Conservation (phyloP, 2,888 invertebrate genomes). For the Lypha dubia region DNA sequence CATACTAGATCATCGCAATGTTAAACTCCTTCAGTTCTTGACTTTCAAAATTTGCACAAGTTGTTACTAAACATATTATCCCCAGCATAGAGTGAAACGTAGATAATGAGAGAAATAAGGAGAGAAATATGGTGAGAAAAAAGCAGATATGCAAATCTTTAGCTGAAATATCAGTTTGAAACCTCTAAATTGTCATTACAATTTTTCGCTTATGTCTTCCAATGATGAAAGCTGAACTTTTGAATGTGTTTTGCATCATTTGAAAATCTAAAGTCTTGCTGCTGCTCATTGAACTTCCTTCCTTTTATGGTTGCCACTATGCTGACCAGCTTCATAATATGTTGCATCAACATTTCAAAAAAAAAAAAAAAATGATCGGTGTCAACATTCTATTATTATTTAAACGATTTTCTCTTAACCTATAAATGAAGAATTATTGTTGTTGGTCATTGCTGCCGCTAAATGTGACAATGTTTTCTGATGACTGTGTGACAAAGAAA, state of each 20-base stretch:
- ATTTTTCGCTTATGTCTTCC: not conserved
- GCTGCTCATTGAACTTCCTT: not conserved
- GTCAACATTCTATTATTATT: slow-evolving; percentile 31
- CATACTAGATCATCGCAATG: too few species aligned
- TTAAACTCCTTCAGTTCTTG: too few species aligned
- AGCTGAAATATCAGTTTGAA: too few species aligned
- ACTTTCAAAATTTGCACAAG: too few species aligned
- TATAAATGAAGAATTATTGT: slow-evolving; percentile 46
- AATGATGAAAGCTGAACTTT: too few species aligned
- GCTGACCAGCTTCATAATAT: slow-evolving; percentile 43
- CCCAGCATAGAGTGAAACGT: too few species aligned
- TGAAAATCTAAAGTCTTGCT: not conserved
- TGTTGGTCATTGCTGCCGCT: not conserved
- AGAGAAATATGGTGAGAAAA: too few species aligned
- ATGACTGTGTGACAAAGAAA: not conserved
- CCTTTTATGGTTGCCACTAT: slow-evolving; percentile 13
- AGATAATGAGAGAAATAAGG: too few species aligned
- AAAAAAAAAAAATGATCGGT: slow-evolving; percentile 4
- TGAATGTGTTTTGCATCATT: too few species aligned
- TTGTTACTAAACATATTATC: too few species aligned
- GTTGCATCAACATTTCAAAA: slow-evolving; percentile 55
- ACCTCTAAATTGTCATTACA: not conserved
- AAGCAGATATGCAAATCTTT: too few species aligned
- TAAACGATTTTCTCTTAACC: slow-evolving; percentile 33
- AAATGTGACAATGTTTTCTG: not conserved